A percentile compares a stretch with the other conserved stretches of the same genome.
Conservation (phyloP, 2,888 invertebrate genomes). For the Rhaphigaster nebulosa region DNA sequence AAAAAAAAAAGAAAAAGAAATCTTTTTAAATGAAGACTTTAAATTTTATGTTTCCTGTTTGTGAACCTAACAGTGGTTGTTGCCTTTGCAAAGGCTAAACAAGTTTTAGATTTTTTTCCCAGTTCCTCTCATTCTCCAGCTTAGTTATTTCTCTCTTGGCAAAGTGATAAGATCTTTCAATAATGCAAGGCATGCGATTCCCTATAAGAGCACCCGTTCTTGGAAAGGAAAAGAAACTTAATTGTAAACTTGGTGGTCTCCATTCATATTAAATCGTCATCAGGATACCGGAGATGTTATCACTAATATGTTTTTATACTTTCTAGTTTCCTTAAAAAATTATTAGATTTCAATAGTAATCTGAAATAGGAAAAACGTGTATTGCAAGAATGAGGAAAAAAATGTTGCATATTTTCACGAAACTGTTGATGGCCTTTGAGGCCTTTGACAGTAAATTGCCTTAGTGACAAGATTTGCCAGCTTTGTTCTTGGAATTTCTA, state of each 20-base stretch:
- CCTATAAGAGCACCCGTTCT: neutral
- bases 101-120: neutral
- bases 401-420: neutral
- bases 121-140: neutral
- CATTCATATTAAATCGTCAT: neutral
- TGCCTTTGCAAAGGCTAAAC: neutral
- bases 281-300: neutral
- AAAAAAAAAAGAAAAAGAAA: neutral
- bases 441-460: neutral
- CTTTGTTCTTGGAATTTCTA: too few species aligned
- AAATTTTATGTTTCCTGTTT: neutral
- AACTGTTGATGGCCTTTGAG: too few species aligned
- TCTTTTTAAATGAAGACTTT: neutral
- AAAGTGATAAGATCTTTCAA: slow-evolving; percentile 19
- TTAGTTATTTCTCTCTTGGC: neutral
- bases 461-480: neutral
- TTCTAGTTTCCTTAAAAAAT: too few species aligned
- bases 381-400: neutral
- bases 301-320: neutral
- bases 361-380: neutral
- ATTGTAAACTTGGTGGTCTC: slow-evolving; percentile 21
- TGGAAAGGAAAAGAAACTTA: neutral
- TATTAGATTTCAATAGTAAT: neutral
- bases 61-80: neutral
- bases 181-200: neutral